Evolutionary conservation across 2,888 invertebrate genomes (phyloP), one percentile per base, ranked within the genome.

Genomic region (Incurvaria masculella): DNA sequence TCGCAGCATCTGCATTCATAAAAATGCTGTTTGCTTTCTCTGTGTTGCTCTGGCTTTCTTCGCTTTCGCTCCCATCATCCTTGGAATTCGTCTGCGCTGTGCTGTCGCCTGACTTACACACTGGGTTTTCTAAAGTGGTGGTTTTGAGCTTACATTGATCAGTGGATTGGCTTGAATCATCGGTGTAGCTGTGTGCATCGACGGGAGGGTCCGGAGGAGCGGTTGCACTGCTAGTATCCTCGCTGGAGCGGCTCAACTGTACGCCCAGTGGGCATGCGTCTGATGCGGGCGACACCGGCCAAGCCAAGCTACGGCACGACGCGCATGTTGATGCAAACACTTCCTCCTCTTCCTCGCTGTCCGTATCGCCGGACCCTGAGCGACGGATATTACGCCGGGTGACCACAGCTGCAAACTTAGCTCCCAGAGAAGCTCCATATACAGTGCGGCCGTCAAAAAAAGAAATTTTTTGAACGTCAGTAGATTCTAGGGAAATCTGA

Each of bases 1-100:
- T 81, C 3, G 90, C 89, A 42, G 88, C 87, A 70, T 87, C 87
- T 21, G 88, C 87, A 62, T 89, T 88, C n/a, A 89, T 84, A 62
- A 89, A 86, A 58, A 87, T 84, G 57, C 86, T 84, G 59, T 86
- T 87, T 49, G 79, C 69, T 59, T 81, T 81, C 46, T 75, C 73
- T 53, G 65, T 60, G 61, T 65, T 27, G 57, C 64, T 52, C 64
- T 62, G 60, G 40, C 60, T 61, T 38, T 67, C 68, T 54, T 62
- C 63, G 46, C 61, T 62, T 53, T 63, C 62, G 49, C 65, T 65
- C 51, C 60, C 62, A 40, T 61, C 61, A 47, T 63, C 62, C 58
- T 66, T 64, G 57, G 43, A 19, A 21, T n/a, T n/a, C 62, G 52
- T 56, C 53, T 42, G 56, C 54, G 33, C 8, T 33, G 11, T 44